Evolutionary conservation across 2,113 vertebrate genomes (phyloP).

Genomic region (Ctenodactylus gundi): DNA sequence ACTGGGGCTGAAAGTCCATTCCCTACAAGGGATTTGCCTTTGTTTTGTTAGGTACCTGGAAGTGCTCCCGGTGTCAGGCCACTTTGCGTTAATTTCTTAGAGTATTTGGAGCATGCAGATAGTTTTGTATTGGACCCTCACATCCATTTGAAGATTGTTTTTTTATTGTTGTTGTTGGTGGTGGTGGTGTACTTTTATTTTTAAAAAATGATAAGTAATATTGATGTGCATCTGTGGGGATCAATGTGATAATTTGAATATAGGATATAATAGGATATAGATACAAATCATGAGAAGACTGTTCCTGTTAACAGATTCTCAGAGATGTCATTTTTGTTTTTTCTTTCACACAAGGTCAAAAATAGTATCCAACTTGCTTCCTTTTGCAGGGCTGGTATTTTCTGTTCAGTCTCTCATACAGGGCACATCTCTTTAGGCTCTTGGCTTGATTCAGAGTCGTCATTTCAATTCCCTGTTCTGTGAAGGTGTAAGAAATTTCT

Average conservation of each 20-base stretch:
- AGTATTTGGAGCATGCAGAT: neutral
- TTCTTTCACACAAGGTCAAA: neutral
- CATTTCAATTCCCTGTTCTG: neutral
- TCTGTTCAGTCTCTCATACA: neutral
- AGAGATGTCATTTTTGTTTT: neutral
- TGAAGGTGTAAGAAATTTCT: neutral
- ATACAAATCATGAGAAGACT: neutral
- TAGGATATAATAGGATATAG: too few relatives aligned
- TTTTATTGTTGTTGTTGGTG: neutral
- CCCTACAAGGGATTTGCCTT: neutral
- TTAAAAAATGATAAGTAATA: neutral
- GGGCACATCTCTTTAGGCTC: neutral
- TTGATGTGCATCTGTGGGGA: neutral
- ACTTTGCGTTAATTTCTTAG: neutral
- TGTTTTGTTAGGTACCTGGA: neutral
- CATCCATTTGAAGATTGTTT: neutral
- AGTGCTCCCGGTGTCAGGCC: constrained; percentile 1
- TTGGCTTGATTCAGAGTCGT: constrained; percentile 13
- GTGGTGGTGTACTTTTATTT: neutral
- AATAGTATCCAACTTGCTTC: neutral
- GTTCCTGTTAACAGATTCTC: constrained; percentile 23
- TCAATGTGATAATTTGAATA: neutral
- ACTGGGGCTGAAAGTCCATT: neutral
- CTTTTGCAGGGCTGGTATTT: neutral
- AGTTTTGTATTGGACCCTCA: constrained; percentile 21